Conservation (phyloP, 2,888 invertebrate species). For the Drosophila acutilabella region DNA sequence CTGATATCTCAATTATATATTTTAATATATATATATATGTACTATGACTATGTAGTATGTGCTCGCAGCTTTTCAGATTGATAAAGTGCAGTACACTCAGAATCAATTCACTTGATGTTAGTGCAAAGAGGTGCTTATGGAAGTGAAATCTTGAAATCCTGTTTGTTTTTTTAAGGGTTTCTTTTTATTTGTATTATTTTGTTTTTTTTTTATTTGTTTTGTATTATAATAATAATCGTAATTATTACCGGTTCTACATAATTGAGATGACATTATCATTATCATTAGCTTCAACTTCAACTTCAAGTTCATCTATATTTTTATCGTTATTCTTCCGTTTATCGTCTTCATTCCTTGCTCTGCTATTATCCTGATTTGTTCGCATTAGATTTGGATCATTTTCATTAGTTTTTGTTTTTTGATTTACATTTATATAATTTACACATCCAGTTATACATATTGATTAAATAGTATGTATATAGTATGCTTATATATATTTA, state of each 20-base stretch:
- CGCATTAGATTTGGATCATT: constrained; percentile 30
- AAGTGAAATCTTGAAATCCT: constrained; percentile 18
- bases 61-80: constrained; percentile 17
- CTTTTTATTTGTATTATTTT: constrained; percentile 62
- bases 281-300: constrained; percentile 27
- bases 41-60: not conserved
- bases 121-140: constrained; percentile 1
- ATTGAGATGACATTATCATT: constrained; percentile 39
- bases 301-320: constrained; percentile 11
- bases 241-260: constrained; percentile 64
- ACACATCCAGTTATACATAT: constrained; percentile 61
- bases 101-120: constrained; percentile 7
- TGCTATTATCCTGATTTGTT: constrained; percentile 53
- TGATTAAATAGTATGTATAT: constrained; percentile 20
- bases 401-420: constrained; percentile 5
- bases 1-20: constrained; percentile 4
- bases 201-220: constrained; percentile 30
- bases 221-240: constrained; percentile 72
- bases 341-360: constrained; percentile 28
- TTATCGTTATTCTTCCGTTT: constrained; percentile 7
- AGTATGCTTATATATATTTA: constrained; percentile 33
- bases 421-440: constrained; percentile 69
- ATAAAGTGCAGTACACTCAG: constrained; percentile 11
- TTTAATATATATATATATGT: not conserved
- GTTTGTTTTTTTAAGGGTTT: constrained; percentile 47